A percentile compares a stretch with the other conserved stretches of the same genome.
These are phyloP conservation scores for human (Homo sapiens) DNA, from an alignment of 2,113 vertebrate genomes.

Conservation along the genomic window DNA sequence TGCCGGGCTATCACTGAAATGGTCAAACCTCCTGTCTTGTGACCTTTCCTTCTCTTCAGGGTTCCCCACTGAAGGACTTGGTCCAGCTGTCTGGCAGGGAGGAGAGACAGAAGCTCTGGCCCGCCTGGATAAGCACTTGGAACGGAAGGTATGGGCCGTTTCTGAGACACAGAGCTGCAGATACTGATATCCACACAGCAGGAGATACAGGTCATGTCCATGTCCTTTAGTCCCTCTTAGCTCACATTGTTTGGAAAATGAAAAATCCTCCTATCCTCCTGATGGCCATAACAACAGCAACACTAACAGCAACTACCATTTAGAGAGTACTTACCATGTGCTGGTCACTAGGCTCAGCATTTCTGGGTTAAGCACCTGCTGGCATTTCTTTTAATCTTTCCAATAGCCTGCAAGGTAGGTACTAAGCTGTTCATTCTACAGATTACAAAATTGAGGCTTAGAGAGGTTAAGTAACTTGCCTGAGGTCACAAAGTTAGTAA, in stretches of 20 bases:
- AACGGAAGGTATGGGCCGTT: slow-evolving; percentile 90
- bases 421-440: background rate
- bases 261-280: background rate
- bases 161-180: background rate
- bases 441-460: background rate
- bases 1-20: background rate
- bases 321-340: background rate
- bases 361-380: background rate
- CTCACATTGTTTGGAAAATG: background rate
- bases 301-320: background rate
- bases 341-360: background rate
- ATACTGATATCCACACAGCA: background rate
- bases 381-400: background rate
- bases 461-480: background rate
- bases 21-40: background rate
- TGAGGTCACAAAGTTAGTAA: background rate
- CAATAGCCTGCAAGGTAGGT: background rate
- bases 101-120: slow-evolving; percentile 95
- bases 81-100: slow-evolving; percentile 92
- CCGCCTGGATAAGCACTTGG: slow-evolving; percentile 94
- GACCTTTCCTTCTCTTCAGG: slow-evolving; percentile 82
- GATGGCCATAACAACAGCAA: background rate
- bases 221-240: background rate
- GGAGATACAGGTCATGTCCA: background rate
- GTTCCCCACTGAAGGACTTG: slow-evolving; percentile 90